phyloP scores from a whole-genome alignment of 2,888 invertebrate genomes.

The Empis stercorea region DNA sequence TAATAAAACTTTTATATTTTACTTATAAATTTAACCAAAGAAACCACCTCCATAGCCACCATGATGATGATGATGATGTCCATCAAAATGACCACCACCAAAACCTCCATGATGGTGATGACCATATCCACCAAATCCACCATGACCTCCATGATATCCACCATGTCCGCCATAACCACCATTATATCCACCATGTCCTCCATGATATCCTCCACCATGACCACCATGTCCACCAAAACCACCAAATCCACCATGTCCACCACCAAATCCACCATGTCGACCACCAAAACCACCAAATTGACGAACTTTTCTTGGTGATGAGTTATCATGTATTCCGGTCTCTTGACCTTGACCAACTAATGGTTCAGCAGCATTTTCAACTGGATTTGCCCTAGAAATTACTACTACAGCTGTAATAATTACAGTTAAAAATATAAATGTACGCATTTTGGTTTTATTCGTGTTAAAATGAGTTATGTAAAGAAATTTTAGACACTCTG shows the following conservation, averaged over 20 bases:
- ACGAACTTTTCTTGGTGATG: slow-evolving; percentile 17
- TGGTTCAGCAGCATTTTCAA: not conserved
- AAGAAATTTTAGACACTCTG: no score
- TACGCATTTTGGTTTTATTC: slow-evolving; percentile 19
- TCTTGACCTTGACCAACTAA: not conserved
- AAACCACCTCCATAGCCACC: no score
- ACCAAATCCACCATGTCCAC: slow-evolving; percentile 1
- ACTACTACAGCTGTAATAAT: slow-evolving; percentile 9
- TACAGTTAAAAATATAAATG: slow-evolving; percentile 13
- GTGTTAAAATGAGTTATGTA: no score
- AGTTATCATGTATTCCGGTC: slow-evolving; percentile 14
- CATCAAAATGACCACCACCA: no score
- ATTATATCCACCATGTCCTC: slow-evolving; percentile 1
- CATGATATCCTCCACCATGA: not conserved
- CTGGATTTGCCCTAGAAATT: slow-evolving; percentile 10
- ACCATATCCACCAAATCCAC: no score
- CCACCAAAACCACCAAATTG: slow-evolving; percentile 11
- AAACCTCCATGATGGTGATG: no score
- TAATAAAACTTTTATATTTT: no score
- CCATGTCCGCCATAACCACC: not conserved
- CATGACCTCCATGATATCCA: slow-evolving; percentile 2
- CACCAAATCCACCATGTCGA: not conserved
- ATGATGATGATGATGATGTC: no score
- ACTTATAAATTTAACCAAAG: no score
- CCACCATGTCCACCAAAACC: not conserved